Conservation (phyloP, 2,888 invertebrate genomes). For the Euplexia lucipara region DNA sequence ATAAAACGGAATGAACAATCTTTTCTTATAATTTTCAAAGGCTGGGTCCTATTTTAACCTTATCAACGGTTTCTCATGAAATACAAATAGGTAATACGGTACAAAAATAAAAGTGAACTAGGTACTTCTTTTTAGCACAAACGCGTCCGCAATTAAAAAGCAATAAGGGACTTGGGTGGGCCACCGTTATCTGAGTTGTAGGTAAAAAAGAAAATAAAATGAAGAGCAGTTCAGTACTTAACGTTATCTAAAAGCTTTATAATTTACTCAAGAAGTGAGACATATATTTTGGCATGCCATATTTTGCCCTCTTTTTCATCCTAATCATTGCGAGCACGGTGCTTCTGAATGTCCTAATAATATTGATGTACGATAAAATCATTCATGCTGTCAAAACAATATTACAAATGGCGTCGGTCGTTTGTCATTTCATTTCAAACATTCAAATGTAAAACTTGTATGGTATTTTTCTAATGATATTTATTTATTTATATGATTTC, state of each 20-base stretch:
- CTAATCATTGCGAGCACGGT: slow-evolving; percentile 13
- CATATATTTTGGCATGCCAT: slow-evolving; percentile 22
- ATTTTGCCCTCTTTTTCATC: slow-evolving; percentile 8
- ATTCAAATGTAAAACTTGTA: not conserved
- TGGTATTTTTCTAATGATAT: not conserved
- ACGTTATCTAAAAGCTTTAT: slow-evolving; percentile 22
- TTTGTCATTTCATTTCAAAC: slow-evolving; percentile 16
- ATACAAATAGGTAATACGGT: slow-evolving; percentile 31
- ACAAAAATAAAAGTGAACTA: slow-evolving; percentile 35
- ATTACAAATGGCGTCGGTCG: slow-evolving; percentile 23
- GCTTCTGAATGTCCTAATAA: slow-evolving; percentile 31
- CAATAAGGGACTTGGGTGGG: slow-evolving; percentile 50
- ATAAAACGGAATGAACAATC: too few species aligned
- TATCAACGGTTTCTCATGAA: slow-evolving; percentile 36
- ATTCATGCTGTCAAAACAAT: slow-evolving; percentile 33
- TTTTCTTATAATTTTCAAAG: too few species aligned
- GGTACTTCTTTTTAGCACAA: slow-evolving; percentile 31
- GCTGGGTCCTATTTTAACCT: too few species aligned
- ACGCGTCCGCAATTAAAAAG: slow-evolving; percentile 54
- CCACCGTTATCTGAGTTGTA: slow-evolving; percentile 40
- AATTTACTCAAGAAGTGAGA: slow-evolving; percentile 21
- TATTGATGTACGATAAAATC: slow-evolving; percentile 38
- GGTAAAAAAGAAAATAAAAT: slow-evolving; percentile 22
- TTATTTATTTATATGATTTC: not conserved
- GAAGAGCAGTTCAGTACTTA: slow-evolving; percentile 11